A percentile compares a stretch with the other conserved stretches of the same genome.
These are phyloP conservation scores for Rhagoletis pomonella DNA, from an alignment of 1,140 invertebrate genomes.

Conservation along the genomic window DNA sequence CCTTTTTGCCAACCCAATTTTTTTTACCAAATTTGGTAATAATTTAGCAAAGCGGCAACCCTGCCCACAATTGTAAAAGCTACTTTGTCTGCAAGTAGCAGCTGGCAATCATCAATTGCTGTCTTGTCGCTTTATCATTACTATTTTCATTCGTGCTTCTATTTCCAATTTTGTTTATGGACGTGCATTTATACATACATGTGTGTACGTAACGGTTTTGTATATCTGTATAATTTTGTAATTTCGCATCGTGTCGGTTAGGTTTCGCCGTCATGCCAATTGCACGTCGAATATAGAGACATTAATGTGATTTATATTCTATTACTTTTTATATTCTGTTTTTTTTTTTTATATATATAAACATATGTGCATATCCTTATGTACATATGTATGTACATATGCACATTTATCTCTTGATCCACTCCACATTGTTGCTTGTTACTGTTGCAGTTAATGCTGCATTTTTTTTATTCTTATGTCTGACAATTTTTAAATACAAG, in stretches of 20 bases:
- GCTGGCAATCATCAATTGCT: slow-evolving; percentile 33
- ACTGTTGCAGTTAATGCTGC: too few species aligned
- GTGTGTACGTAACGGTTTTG: background rate
- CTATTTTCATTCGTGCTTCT: background rate
- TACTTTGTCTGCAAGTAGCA: background rate
- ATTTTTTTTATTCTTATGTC: too few species aligned
- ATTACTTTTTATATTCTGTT: slow-evolving; percentile 1
- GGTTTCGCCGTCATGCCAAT: background rate
- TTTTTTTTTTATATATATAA: background rate
- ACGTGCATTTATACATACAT: background rate
- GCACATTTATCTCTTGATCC: too few species aligned
- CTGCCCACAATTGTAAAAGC: background rate
- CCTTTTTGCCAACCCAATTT: too few species aligned
- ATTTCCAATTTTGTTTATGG: background rate
- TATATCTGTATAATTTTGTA: too few species aligned
- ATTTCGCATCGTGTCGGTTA: background rate
- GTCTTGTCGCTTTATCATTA: slow-evolving; percentile 18
- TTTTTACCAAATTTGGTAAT: too few species aligned
- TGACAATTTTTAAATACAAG: too few species aligned
- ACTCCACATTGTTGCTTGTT: too few species aligned
- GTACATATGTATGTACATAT: too few species aligned
- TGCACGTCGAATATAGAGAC: background rate
- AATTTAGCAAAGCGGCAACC: background rate
- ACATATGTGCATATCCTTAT: too few species aligned
- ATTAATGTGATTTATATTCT: slow-evolving; percentile 19